Conservation (phyloP, 2,797 vertebrate species). For the Acanthurus tractus region DNA sequence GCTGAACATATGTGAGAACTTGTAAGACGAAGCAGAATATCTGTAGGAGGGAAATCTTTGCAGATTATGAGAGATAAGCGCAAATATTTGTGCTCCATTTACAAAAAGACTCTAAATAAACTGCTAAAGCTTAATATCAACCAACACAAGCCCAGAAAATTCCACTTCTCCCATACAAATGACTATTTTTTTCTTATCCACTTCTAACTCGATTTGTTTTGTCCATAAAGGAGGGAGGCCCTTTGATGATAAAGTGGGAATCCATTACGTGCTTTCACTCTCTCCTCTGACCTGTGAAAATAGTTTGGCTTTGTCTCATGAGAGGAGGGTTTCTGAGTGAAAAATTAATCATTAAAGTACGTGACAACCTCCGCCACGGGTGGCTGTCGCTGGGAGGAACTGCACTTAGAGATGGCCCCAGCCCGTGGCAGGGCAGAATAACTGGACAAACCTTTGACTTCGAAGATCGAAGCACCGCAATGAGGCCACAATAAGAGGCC, state of each 20-base stretch:
- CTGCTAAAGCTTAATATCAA: slow-evolving; percentile 10
- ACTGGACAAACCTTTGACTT: slow-evolving; percentile 56
- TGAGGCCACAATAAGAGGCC: slow-evolving; percentile 25
- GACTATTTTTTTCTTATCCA: slow-evolving; percentile 19
- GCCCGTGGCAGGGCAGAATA: slow-evolving; percentile 43
- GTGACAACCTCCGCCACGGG: slow-evolving; percentile 53
- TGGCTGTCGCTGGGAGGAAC: slow-evolving; percentile 42
- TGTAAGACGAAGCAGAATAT: neutral
- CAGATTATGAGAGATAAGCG: neutral
- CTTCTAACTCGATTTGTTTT: slow-evolving; percentile 49
- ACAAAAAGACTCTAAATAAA: slow-evolving; percentile 11
- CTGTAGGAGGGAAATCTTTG: neutral
- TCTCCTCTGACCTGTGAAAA: slow-evolving; percentile 72
- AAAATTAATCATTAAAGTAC: slow-evolving; percentile 67
- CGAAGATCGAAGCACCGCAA: slow-evolving; percentile 22
- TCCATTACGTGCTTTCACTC: slow-evolving; percentile 60
- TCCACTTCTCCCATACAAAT: slow-evolving; percentile 11
- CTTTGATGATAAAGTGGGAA: slow-evolving; percentile 64
- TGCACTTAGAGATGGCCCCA: slow-evolving; percentile 49
- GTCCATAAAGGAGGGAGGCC: slow-evolving; percentile 43
- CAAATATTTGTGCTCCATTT: slow-evolving; percentile 8
- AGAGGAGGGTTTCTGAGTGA: slow-evolving; percentile 32
- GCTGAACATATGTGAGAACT: neutral
- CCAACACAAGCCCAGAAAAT: slow-evolving; percentile 23
- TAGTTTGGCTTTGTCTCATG: slow-evolving; percentile 59